phyloP scores from a whole-genome alignment of 2,113 vertebrate species.

The Chamaetylas fuelleborni region DNA sequence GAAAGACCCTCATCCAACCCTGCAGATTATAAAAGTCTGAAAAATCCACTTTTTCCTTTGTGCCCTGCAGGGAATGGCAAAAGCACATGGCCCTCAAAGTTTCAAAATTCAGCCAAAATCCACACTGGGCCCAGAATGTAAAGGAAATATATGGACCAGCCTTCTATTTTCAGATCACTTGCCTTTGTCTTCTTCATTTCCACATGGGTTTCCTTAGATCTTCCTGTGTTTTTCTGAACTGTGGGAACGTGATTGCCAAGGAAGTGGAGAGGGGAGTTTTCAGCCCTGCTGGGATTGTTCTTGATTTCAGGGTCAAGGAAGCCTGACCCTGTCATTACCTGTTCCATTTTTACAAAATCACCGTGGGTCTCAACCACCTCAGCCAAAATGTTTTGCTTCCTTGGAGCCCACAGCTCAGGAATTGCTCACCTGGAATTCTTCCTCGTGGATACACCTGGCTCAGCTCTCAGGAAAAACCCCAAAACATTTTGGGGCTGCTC shows the following conservation, averaged over 20 bases:
- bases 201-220: slow-evolving; percentile 72
- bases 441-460: neutral
- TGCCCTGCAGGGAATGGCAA: slow-evolving; percentile 26
- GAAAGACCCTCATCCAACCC: neutral
- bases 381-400: slow-evolving; percentile 10
- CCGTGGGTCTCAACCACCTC: neutral
- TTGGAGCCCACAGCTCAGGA: neutral
- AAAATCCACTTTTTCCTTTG: neutral
- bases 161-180: slow-evolving; percentile 63
- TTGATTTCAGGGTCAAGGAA: slow-evolving; percentile 73
- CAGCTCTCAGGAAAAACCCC: neutral
- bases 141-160: slow-evolving; percentile 69
- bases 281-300: slow-evolving; percentile 71
- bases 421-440: neutral
- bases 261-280: slow-evolving; percentile 68
- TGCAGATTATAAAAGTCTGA: neutral
- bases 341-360: neutral
- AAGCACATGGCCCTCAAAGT: slow-evolving; percentile 32
- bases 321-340: slow-evolving; percentile 61
- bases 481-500: neutral
- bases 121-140: slow-evolving; percentile 20
- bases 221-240: slow-evolving; percentile 78
- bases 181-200: slow-evolving; percentile 70
- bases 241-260: slow-evolving; percentile 74
- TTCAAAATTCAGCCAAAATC: slow-evolving; percentile 44